Evolutionary conservation across 2,113 vertebrate species (phyloP).

Genomic region (Leuciscus idus): DNA sequence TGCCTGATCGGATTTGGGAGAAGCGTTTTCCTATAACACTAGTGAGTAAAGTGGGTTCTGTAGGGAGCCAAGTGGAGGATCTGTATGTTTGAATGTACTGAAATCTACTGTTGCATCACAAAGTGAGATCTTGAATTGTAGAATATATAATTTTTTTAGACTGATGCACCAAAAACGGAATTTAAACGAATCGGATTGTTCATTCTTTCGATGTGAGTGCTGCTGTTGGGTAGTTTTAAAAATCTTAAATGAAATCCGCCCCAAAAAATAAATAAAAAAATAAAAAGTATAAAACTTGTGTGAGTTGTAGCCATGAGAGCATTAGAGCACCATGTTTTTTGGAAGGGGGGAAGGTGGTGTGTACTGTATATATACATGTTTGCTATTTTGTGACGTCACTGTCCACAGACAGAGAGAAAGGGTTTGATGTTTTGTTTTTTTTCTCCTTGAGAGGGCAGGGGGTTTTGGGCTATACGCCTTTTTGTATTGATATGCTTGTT

Average conservation of each 20-base stretch:
- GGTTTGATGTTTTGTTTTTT: not conserved
- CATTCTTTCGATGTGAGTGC: conserved; percentile 67
- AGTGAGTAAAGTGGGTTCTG: conserved; percentile 1
- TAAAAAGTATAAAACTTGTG: conserved; percentile 15
- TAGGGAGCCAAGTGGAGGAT: not conserved
- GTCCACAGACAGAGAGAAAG: conserved; percentile 73
- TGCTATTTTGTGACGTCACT: conserved; percentile 66
- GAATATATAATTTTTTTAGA: not conserved
- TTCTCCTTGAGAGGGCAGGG: conserved; percentile 38
- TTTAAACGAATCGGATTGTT: conserved; percentile 32
- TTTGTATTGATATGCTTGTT: conserved; percentile 58
- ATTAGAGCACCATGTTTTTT: conserved; percentile 45
- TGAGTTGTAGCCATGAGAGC: conserved; percentile 51
- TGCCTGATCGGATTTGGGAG: not conserved
- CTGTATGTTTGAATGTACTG: not conserved
- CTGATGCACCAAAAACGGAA: not conserved
- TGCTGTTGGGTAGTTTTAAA: conserved; percentile 61
- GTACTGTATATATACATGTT: not conserved
- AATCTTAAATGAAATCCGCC: conserved; percentile 24
- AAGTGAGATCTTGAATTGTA: not conserved
- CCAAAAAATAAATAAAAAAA: conserved; percentile 32
- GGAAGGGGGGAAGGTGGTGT: conserved; percentile 47
- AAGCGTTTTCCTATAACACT: not conserved
- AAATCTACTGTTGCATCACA: not conserved
- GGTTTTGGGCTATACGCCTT: conserved; percentile 52